These are phyloP conservation scores for Willowsia nigromaculata DNA, from an alignment of 2,888 invertebrate genomes.

Conservation along the genomic window DNA sequence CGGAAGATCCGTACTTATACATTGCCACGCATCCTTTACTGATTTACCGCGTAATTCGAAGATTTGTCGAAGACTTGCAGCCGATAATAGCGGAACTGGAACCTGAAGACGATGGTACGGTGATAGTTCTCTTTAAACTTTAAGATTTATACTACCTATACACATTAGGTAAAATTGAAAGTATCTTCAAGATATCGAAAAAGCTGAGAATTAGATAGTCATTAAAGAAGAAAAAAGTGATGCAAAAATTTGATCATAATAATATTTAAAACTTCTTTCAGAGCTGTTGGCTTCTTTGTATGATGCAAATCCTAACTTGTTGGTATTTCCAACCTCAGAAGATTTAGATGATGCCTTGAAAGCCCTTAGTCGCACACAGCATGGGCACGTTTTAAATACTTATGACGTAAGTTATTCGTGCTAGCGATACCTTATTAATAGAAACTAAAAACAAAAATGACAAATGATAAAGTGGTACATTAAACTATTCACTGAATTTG, in stretches of 20 bases:
- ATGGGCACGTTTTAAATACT: constrained; percentile 17
- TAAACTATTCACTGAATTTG: too few species aligned
- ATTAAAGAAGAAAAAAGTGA: not conserved
- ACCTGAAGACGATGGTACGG: not conserved
- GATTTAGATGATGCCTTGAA: constrained; percentile 37
- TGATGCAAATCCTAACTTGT: constrained; percentile 16
- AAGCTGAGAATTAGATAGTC: too few species aligned
- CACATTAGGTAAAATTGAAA: not conserved
- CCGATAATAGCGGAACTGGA: constrained; percentile 2
- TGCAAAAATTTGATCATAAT: not conserved
- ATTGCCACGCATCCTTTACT: constrained; percentile 57
- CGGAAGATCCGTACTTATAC: constrained; percentile 46
- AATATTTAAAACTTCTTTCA: not conserved
- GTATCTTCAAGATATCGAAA: too few species aligned
- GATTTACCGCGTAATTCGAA: constrained; percentile 68
- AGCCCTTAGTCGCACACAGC: not conserved
- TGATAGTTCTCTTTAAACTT: too few species aligned
- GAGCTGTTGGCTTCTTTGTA: not conserved
- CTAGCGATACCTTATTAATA: not conserved
- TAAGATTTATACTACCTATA: too few species aligned
- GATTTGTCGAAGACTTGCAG: constrained; percentile 65
- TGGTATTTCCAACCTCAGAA: constrained; percentile 8
- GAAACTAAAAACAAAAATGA: too few species aligned
- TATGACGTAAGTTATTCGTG: constrained; percentile 3
- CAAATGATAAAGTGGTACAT: too few species aligned